Evolutionary conservation across 2,888 invertebrate species (phyloP), one percentile per base, ranked within the genome.

Genomic region (Bedellia somnulentella): DNA sequence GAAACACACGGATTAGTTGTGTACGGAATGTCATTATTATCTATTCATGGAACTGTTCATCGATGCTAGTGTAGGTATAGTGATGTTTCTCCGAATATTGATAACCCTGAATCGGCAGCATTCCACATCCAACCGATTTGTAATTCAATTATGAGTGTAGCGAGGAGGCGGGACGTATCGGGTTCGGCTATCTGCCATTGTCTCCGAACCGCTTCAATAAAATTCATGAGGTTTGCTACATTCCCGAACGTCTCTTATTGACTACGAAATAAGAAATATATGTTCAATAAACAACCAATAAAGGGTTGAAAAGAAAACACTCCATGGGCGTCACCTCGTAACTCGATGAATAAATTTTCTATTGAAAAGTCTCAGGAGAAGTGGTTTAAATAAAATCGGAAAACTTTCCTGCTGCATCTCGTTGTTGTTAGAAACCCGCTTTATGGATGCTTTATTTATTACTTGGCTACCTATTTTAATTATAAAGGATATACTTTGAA

Each of bases 161-260:
- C n/a, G 6, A 24, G 24, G 3, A 12, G n/a, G 4, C 8, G n/a
- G n/a, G n/a, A n/a, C n/a, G n/a, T n/a, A n/a, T n/a, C n/a, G n/a
- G n/a, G n/a, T n/a, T n/a, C n/a, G n/a, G n/a, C n/a, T n/a, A n/a
- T n/a, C 8, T 6, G 3, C 11, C 10, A 25, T 12, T 25, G 39
- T 37, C 37, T 38, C 40, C 44, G 40, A 41, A 40, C 39, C 38
- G 33, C 29, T 37, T 26, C 49, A 56, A 56, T 56, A 55, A 56
- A 54, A 56, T 56, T 54, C 52, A 56, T 54, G 52, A 56, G 51
- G 25, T 40, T 47, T 53, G 53, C 52, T 47, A 50, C 49, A 52
- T 53, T 54, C 51, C 53, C 54, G 49, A 52, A 49, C 30, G 39
- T 43, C 45, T 48, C 47, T 46, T 43, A 43, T 27, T 27, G 44